phyloP scores from a whole-genome alignment of 2,888 invertebrate genomes.

The Orchesella flavescens region DNA sequence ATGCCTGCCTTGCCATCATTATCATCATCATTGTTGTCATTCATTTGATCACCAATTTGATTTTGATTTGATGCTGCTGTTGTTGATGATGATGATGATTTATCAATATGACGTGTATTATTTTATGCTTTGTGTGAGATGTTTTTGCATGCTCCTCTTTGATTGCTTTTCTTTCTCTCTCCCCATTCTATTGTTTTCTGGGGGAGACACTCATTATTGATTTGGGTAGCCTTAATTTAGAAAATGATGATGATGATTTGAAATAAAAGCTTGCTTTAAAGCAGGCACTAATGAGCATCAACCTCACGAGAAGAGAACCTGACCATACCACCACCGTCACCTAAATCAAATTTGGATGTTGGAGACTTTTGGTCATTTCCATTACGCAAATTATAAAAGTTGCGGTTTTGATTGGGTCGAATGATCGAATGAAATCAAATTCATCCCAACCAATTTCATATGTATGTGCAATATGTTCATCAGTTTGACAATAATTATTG shows the following conservation, averaged over 20 bases:
- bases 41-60: conserved; percentile 41
- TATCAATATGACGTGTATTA: conserved; percentile 30
- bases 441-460: no score
- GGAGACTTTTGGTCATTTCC: background rate
- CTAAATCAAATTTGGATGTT: background rate
- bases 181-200: conserved; percentile 13
- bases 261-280: background rate
- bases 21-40: conserved; percentile 9
- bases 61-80: conserved; percentile 44
- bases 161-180: conserved; percentile 24
- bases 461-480: no score
- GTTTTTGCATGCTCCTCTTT: conserved; percentile 21
- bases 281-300: background rate
- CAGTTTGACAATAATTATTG: no score
- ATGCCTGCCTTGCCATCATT: background rate
- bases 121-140: background rate
- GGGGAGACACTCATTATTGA: background rate
- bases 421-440: no score
- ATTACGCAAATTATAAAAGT: no score
- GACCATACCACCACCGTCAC: background rate
- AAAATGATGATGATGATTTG: background rate
- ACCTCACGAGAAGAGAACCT: background rate
- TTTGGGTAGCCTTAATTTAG: background rate
- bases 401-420: no score
- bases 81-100: conserved; percentile 18